Percentiles rank a stretch among this genome's conserved stretches.
These are phyloP conservation scores for Helarctos malayanus DNA, from an alignment of 2,797 vertebrate genomes.

Conservation along the genomic window DNA sequence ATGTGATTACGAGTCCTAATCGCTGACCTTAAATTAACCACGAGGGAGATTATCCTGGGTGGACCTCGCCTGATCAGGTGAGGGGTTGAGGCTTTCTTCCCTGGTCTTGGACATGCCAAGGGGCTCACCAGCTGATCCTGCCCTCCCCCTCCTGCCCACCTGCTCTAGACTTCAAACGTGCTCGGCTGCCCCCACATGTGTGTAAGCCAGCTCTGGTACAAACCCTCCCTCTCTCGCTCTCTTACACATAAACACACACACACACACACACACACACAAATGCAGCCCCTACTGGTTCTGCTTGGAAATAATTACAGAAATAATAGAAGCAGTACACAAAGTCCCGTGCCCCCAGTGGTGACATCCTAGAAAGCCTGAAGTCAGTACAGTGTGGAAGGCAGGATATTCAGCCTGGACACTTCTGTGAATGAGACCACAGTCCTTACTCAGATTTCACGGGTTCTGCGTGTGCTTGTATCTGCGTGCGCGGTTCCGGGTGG, in stretches of 20 bases:
- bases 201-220: neutral
- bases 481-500: too few relatives aligned
- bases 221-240: neutral
- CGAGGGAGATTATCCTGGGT: neutral
- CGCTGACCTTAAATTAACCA: neutral
- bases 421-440: too few relatives aligned
- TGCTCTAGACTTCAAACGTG: neutral
- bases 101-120: neutral
- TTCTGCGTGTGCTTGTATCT: rapidly evolving
- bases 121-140: neutral
- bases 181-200: neutral
- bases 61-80: neutral
- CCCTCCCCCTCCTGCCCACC: neutral
- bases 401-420: neutral
- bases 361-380: neutral
- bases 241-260: too few relatives aligned
- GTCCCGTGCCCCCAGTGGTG: neutral
- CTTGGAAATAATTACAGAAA: neutral
- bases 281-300: neutral
- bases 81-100: neutral
- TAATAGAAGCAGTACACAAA: neutral
- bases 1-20: neutral
- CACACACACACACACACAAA: neutral
- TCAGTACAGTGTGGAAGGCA: neutral
- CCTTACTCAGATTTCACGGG: neutral